Conservation (phyloP, 2,797 vertebrate genomes). For the Enteromius anoplus region DNA sequence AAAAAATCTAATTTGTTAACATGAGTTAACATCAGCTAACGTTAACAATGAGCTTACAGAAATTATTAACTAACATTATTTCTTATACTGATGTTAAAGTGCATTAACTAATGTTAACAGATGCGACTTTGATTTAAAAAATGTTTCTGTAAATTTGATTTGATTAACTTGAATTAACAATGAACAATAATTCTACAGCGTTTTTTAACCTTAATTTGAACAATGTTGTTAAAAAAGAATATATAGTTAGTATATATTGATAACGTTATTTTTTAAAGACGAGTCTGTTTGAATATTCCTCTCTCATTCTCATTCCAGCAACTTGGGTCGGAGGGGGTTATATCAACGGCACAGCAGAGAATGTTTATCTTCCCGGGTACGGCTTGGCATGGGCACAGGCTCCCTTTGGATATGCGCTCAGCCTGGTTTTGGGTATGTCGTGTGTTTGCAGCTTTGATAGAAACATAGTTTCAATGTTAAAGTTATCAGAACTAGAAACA, state of each 20-base stretch:
- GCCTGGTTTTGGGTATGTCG: slow-evolving; percentile 90
- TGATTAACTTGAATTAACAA: neutral
- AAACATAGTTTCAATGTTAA: neutral
- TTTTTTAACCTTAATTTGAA: neutral
- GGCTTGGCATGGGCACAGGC: slow-evolving; percentile 97
- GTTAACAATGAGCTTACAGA: too few species aligned
- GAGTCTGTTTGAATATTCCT: neutral
- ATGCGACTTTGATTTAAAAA: neutral
- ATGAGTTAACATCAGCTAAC: too few species aligned
- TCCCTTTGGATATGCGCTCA: slow-evolving; percentile 95
- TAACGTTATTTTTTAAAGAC: neutral
- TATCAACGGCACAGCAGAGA: slow-evolving; percentile 97
- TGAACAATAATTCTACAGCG: neutral
- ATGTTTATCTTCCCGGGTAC: slow-evolving; percentile 89
- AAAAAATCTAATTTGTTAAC: too few species aligned
- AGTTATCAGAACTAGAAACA: neutral
- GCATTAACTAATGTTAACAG: neutral
- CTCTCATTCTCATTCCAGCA: slow-evolving; percentile 76
- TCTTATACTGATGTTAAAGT: too few species aligned
- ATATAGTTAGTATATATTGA: too few species aligned
- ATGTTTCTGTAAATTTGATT: neutral
- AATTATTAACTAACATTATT: too few species aligned
- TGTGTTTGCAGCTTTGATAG: neutral
- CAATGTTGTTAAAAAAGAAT: neutral
- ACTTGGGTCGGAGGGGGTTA: slow-evolving; percentile 99